Conservation (phyloP, 2,113 vertebrate genomes). For the Amphiprion ocellaris region DNA sequence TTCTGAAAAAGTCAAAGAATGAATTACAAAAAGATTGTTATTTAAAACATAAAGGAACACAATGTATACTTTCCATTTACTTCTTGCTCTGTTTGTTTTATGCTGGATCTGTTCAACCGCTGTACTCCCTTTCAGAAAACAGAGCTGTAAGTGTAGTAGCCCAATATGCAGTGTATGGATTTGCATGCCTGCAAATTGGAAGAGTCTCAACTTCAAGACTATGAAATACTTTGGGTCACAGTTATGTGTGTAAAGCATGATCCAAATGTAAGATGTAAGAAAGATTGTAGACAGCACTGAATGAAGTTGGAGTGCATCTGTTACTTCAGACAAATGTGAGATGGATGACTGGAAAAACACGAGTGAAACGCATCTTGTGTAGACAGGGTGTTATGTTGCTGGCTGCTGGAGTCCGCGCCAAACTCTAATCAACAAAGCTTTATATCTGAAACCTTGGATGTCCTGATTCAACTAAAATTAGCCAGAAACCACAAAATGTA, state of each 20-base stretch:
- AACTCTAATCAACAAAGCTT: slow-evolving; percentile 55
- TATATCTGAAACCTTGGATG: slow-evolving; percentile 38
- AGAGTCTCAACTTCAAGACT: not conserved
- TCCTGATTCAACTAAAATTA: slow-evolving; percentile 46
- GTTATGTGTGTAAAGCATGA: not conserved
- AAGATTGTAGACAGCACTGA: not conserved
- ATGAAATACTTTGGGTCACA: slow-evolving; percentile 8
- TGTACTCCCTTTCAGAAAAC: not conserved
- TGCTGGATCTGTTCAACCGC: not conserved
- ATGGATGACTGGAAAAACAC: slow-evolving; percentile 34
- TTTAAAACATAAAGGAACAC: not conserved
- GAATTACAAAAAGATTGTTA: not conserved
- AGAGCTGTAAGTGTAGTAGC: not conserved
- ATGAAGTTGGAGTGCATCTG: not conserved
- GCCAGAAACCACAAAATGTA: slow-evolving; percentile 50
- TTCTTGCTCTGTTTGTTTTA: not conserved
- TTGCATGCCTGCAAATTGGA: not conserved
- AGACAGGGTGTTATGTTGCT: slow-evolving; percentile 50
- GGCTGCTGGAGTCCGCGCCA: slow-evolving; percentile 7
- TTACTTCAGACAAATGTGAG: slow-evolving; percentile 35
- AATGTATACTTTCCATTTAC: not conserved
- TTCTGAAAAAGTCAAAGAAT: slow-evolving; percentile 85
- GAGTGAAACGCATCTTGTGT: slow-evolving; percentile 7
- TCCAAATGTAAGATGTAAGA: not conserved
- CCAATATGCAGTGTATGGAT: not conserved